Evolutionary conservation across 2,888 invertebrate genomes (phyloP).

Genomic region (Dorcus parallelipipedus): DNA sequence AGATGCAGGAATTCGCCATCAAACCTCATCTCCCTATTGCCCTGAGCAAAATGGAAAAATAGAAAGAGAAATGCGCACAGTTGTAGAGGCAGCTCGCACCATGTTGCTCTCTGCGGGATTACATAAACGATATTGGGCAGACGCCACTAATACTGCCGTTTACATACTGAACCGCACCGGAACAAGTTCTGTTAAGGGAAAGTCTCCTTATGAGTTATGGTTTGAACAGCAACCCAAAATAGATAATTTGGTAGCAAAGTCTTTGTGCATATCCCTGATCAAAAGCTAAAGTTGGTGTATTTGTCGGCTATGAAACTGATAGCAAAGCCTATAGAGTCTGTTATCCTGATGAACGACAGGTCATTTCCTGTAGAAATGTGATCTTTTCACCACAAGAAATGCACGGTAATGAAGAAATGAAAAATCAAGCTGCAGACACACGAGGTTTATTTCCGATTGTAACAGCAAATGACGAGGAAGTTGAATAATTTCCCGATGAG

Average conservation of each 20-base stretch:
- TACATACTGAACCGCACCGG: constrained; percentile 25
- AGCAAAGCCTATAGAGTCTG: constrained; percentile 24
- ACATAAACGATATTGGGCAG: constrained; percentile 33
- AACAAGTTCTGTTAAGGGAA: neutral
- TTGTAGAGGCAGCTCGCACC: constrained; percentile 36
- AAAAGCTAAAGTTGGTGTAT: constrained; percentile 3
- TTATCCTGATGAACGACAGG: constrained; percentile 17
- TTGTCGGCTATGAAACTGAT: constrained; percentile 23
- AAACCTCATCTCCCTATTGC: too few species aligned
- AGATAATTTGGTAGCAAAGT: too few species aligned
- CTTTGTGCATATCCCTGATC: too few species aligned
- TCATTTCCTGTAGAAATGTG: constrained; percentile 23
- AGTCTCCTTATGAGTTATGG: too few species aligned
- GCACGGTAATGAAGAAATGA: neutral
- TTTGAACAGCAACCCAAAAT: too few species aligned
- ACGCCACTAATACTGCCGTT: constrained; percentile 32
- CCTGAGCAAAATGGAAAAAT: constrained; percentile 37
- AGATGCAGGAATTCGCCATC: too few species aligned
- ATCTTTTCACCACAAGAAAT: constrained; percentile 17
- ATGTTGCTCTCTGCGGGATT: constrained; percentile 29
- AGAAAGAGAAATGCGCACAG: constrained; percentile 38
- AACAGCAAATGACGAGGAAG: too few species aligned
- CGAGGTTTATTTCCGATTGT: too few species aligned
- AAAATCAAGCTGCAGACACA: too few species aligned
- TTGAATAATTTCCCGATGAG: too few species aligned